Conservation (phyloP, 2,888 invertebrate genomes). For the Colostygia pectinataria region DNA sequence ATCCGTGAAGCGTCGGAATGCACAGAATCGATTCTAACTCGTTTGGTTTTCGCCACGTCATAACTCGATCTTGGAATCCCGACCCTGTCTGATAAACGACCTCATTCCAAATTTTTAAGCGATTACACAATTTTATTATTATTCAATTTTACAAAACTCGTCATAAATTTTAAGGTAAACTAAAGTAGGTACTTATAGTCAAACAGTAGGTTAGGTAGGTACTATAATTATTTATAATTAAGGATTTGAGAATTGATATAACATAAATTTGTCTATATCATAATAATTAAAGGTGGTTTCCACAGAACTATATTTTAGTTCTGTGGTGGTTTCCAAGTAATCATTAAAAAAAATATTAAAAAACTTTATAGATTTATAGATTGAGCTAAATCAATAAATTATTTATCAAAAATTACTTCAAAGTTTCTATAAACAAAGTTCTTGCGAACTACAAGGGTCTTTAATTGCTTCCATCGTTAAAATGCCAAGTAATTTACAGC, state of each 20-base stretch:
- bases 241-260: too few relatives aligned
- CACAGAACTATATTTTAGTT: too few relatives aligned
- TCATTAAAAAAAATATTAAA: too few relatives aligned
- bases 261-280: too few relatives aligned
- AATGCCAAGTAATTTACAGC: constrained; percentile 17
- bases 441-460: constrained; percentile 7
- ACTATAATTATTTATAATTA: too few relatives aligned
- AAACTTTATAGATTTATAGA: too few relatives aligned
- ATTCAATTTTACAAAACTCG: constrained; percentile 5
- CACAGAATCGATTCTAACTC: constrained; percentile 75
- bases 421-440: constrained; percentile 5
- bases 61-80: constrained; percentile 65
- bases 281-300: too few relatives aligned
- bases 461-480: constrained; percentile 23
- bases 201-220: neutral
- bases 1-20: constrained; percentile 78
- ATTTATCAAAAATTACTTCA: constrained; percentile 16
- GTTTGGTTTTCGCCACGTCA: constrained; percentile 82
- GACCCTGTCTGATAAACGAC: constrained; percentile 42
- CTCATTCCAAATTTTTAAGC: constrained; percentile 35
- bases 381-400: neutral
- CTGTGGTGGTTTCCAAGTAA: too few relatives aligned
- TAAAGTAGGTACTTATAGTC: constrained; percentile 1
- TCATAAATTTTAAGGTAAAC: constrained; percentile 14
- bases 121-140: constrained; percentile 10